Base-by-base conservation (phyloP, 2,888 invertebrate species). In the Chaitophorus viminalis region DNA sequence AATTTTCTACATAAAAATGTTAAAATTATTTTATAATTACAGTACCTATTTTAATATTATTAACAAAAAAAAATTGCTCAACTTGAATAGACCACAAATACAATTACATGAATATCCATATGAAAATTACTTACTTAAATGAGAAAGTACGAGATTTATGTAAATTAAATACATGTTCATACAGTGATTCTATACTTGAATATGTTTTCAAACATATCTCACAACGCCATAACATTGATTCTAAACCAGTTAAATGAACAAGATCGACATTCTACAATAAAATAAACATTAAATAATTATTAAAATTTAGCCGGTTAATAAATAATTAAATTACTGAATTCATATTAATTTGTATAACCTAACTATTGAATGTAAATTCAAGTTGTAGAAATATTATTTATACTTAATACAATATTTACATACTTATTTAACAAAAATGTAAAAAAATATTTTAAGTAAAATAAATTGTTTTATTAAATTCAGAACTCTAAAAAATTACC, bases 171-270 rank as follows among this genome's bases (percentile, higher is more conserved):
- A 81, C 6, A 65, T 87, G 87, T 87, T 87, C 81, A 87, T 87
- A 79, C 31, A 87, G 5, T 25, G 29, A 65, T n/a, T 87, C 87
- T n/a, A 46, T 4, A 75, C 0, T 87, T 46, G 33, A 4, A 87
- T 60, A 87, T 25, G 81, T 87, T 81, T 81, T 87, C n/a, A 75
- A n/a, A 75, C 87, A 87, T 39, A 39, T 5, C 60, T 74, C 79
- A 81, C 87, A 87, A 25, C 81, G 87, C 17, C 21, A 87, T 74
- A 52, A 81, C 60, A 81, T 70, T 33, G 36, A 46, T n/a, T 46
- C 87, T 6, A 81, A 65, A 39, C 87, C 87, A 75, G 87, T 87
- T 39, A 87, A 75, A 39, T 87, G 81, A 60, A 87, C 81, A 25
- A 46, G 65, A 31, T 87, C 87, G 39, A 87, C 1, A n/a, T 8